phyloP scores from a whole-genome alignment of 1,140 invertebrate species.

The Bombus turneri region DNA sequence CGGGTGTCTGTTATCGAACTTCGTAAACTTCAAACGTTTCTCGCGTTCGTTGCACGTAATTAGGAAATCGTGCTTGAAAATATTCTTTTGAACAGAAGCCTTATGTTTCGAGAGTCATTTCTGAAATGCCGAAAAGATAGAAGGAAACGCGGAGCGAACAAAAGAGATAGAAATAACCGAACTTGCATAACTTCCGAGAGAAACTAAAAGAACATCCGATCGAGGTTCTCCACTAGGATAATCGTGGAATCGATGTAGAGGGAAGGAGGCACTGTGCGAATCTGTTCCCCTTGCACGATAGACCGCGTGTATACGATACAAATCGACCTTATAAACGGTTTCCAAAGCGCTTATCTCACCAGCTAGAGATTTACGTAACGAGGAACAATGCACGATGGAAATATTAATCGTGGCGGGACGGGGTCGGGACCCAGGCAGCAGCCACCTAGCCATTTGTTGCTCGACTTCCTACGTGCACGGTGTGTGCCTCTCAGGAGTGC shows the following conservation, averaged over 20 bases:
- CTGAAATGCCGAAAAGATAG: too few relatives aligned
- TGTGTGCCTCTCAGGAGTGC: constrained; percentile 33
- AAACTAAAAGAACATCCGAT: background rate
- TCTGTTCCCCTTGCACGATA: background rate
- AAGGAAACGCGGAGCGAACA: too few relatives aligned
- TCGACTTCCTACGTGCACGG: constrained; percentile 67
- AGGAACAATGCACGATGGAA: constrained; percentile 75
- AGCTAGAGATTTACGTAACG: constrained; percentile 72
- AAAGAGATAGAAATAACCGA: background rate
- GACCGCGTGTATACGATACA: constrained; percentile 45
- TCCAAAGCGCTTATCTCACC: constrained; percentile 64
- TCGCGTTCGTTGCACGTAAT: too few relatives aligned
- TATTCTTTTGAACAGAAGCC: too few relatives aligned
- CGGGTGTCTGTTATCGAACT: too few relatives aligned
- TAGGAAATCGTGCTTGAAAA: too few relatives aligned
- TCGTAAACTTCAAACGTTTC: too few relatives aligned
- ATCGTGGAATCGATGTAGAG: background rate
- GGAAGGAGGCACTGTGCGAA: too few relatives aligned
- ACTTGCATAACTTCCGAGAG: background rate
- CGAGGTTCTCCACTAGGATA: background rate
- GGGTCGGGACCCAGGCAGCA: constrained; percentile 60
- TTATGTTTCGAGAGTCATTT: too few relatives aligned
- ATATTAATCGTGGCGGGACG: constrained; percentile 71
- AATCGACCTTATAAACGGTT: constrained; percentile 67
- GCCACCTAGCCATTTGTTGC: constrained; percentile 70